phyloP scores from a whole-genome alignment of 1,140 invertebrate genomes.

The Elymnias hypermnestra region DNA sequence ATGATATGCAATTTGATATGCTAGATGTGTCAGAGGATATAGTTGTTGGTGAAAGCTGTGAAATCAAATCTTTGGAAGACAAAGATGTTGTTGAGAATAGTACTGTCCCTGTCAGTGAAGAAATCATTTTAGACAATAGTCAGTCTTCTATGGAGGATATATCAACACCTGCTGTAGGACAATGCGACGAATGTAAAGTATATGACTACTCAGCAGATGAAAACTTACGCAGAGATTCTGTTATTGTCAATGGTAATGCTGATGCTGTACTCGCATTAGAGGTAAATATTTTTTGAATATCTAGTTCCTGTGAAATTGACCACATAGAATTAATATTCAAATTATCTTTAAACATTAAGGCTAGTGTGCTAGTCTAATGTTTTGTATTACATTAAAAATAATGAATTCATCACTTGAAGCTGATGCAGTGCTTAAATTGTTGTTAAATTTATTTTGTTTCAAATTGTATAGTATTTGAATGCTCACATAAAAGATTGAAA shows the following conservation, averaged over 20 bases:
- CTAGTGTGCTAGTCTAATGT: too few species aligned
- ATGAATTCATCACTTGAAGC: too few species aligned
- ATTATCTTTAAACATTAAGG: too few species aligned
- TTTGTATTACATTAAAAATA: too few species aligned
- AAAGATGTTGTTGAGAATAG: conserved; percentile 32
- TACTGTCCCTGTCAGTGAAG: conserved; percentile 43
- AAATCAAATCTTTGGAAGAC: conserved; percentile 37
- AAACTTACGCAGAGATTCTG: conserved; percentile 43
- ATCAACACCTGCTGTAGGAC: conserved; percentile 6
- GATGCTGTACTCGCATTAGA: conserved; percentile 65
- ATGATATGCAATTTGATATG: conserved; percentile 62
- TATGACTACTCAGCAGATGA: conserved; percentile 65
- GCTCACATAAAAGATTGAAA: too few species aligned
- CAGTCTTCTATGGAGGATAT: conserved; percentile 50
- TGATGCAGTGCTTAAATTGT: too few species aligned
- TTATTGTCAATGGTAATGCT: conserved; percentile 48
- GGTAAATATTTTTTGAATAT: conserved; percentile 33
- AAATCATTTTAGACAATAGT: conserved; percentile 63
- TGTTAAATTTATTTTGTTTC: too few species aligned
- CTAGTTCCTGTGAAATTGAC: too few species aligned
- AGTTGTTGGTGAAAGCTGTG: conserved; percentile 53
- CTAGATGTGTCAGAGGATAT: conserved; percentile 68
- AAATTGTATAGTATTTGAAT: too few species aligned
- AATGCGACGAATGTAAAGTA: conserved; percentile 48
- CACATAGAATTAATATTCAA: too few species aligned